Conservation (phyloP, 1,140 invertebrate genomes). For the Euwallacea similis region DNA sequence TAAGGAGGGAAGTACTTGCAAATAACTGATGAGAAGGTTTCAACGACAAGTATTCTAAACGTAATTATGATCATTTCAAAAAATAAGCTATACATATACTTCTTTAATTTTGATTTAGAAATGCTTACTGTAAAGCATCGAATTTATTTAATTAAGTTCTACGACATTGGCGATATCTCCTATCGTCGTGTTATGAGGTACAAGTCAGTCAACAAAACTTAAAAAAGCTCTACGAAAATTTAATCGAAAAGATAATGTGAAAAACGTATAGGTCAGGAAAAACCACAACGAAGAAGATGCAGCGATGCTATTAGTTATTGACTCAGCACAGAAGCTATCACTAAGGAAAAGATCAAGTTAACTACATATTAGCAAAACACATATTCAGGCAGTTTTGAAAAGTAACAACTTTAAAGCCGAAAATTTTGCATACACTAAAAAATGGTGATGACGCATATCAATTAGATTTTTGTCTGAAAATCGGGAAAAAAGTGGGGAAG, state of each 20-base stretch:
- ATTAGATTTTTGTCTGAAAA: constrained; percentile 4
- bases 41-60: background rate
- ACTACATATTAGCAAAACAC: background rate
- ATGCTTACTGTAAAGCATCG: background rate
- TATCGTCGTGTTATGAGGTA: too few relatives aligned
- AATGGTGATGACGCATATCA: background rate
- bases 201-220: too few relatives aligned
- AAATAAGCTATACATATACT: background rate
- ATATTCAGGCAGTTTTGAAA: background rate
- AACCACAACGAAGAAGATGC: background rate
- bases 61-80: background rate
- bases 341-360: background rate
- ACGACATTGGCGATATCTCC: background rate
- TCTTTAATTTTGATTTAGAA: constrained; percentile 3
- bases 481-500: constrained; percentile 3
- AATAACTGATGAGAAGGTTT: too few relatives aligned
- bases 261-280: background rate
- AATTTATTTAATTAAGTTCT: background rate
- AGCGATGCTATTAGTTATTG: background rate
- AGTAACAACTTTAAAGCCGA: background rate
- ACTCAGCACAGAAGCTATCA: background rate
- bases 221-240: too few relatives aligned
- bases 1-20: too few relatives aligned
- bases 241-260: too few relatives aligned
- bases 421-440: background rate